These are phyloP conservation scores for Salarias fasciatus DNA, from an alignment of 2,797 vertebrate genomes.

Conservation along the genomic window DNA sequence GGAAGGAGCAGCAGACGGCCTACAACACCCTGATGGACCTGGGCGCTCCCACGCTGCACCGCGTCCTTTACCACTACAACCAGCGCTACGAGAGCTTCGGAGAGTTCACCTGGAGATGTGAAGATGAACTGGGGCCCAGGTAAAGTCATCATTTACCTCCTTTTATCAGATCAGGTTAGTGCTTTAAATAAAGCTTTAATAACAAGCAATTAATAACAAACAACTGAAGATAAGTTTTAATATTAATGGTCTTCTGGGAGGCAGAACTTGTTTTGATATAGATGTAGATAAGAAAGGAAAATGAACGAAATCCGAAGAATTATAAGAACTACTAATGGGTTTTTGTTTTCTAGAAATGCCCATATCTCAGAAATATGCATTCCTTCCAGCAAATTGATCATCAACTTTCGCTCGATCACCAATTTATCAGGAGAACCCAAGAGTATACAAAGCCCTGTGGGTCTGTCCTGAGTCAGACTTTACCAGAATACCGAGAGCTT, in stretches of 20 bases:
- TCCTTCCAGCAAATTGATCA: constrained; percentile 61
- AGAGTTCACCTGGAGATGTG: constrained; percentile 98
- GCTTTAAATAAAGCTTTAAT: no score
- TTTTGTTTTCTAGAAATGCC: constrained; percentile 13
- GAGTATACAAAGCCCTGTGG: constrained; percentile 43
- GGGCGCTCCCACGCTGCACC: constrained; percentile 92
- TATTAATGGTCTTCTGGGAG: not conserved
- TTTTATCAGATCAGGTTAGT: not conserved
- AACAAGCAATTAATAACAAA: no score
- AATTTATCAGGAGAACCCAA: constrained; percentile 43
- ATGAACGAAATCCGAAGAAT: not conserved
- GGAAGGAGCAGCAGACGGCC: constrained; percentile 97
- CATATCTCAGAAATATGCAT: constrained; percentile 38
- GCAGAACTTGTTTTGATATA: not conserved
- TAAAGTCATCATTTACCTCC: constrained; percentile 53
- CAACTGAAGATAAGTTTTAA: not conserved
- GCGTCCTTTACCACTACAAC: constrained; percentile 98
- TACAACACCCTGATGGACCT: constrained; percentile 98
- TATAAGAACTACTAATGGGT: constrained; percentile 2
- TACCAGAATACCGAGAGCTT: constrained; percentile 34
- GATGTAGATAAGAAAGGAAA: not conserved
- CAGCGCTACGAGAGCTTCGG: constrained; percentile 98
- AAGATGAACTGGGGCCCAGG: constrained; percentile 98
- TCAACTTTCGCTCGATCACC: constrained; percentile 43
- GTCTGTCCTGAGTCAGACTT: constrained; percentile 39